Evolutionary conservation across 2,113 vertebrate species (phyloP), one percentile per base, ranked within the genome.

Genomic region (Progne subis): DNA sequence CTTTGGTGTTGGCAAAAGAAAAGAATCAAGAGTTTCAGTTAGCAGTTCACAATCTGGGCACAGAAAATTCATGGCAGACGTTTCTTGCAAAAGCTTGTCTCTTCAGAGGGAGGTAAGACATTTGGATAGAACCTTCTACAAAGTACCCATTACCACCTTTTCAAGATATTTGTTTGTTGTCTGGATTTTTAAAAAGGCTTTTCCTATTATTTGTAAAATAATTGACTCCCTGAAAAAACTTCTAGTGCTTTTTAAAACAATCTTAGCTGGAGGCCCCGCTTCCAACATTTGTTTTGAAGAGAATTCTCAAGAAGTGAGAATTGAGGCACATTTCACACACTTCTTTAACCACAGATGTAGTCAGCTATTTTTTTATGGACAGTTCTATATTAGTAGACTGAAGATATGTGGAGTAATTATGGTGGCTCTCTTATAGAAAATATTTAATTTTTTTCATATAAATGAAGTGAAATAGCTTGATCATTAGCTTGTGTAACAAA

Each of bases 61-160:
- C 11, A 77, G 53, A 94, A 94, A 87, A 92, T 82, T 91, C n/a
- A 12, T 32, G 65, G 49, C 65, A 94, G 71, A 88, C 53, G 68
- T 75, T 86, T 44, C 15, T 55, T 81, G 39, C 20, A 64, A 84
- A 94, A 74, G 5, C 28, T 47, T 74, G 18, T 31, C 11, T 86
- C 53, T 88, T 82, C 28, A 34, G 28, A 50, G 14, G 8, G 16
- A 83, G n/a, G 14, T 82, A 85, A 68, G 39, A 49, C 8, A 64
- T 78, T 49, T 12, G 14, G 21, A 32, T 44, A 68, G 9, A 29
- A 29, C 15, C 41, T 78, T 49, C 44, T 69, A 41, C 44, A 67
- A 79, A 86, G 74, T 47, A 61, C 23, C 5, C 50, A 55, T 14
- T 41, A 69, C 5, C 18, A 65, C 11, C 8, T 59, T 92, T 88